phyloP scores from a whole-genome alignment of 1,140 invertebrate genomes.

The Drosophila kurseongensis region DNA sequence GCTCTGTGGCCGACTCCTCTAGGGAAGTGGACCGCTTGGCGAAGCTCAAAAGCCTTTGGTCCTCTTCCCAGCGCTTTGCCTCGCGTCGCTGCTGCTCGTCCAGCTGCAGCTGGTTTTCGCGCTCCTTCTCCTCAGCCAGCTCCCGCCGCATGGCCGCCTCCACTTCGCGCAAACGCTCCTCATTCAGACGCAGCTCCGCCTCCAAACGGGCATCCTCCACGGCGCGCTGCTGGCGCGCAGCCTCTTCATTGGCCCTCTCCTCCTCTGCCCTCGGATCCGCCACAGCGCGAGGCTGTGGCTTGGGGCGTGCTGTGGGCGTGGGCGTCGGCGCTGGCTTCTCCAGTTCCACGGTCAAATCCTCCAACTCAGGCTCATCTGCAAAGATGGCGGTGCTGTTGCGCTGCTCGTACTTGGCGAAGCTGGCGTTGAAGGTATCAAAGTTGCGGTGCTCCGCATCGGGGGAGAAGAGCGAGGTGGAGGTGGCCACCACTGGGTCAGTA shows the following conservation, averaged over 20 bases:
- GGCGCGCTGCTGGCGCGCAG: conserved; percentile 31
- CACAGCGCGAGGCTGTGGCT: conserved; percentile 38
- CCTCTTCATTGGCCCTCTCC: conserved; percentile 36
- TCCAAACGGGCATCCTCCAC: conserved; percentile 69
- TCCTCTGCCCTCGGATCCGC: conserved; percentile 28
- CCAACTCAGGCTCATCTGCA: conserved; percentile 47
- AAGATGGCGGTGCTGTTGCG: conserved; percentile 68
- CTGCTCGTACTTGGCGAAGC: conserved; percentile 73
- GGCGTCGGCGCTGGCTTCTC: conserved; percentile 12
- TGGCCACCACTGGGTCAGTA: background rate
- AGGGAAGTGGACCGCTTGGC: conserved; percentile 59
- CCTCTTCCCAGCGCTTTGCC: conserved; percentile 69
- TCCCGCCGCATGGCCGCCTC: conserved; percentile 60
- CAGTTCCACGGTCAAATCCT: conserved; percentile 20
- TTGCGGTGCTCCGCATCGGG: conserved; percentile 63
- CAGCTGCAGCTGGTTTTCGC: conserved; percentile 36
- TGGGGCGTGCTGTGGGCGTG: conserved; percentile 28
- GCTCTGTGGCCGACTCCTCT: conserved; percentile 30
- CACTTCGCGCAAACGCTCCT: conserved; percentile 65
- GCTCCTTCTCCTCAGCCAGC: conserved; percentile 31
- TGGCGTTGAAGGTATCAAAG: conserved; percentile 68
- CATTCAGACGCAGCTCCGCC: conserved; percentile 62
- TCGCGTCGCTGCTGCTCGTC: conserved; percentile 64
- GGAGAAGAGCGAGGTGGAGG: conserved; percentile 39
- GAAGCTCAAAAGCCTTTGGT: conserved; percentile 70